These are phyloP conservation scores for Oreamnos americanus DNA, from an alignment of 2,113 vertebrate genomes.

Conservation along the genomic window DNA sequence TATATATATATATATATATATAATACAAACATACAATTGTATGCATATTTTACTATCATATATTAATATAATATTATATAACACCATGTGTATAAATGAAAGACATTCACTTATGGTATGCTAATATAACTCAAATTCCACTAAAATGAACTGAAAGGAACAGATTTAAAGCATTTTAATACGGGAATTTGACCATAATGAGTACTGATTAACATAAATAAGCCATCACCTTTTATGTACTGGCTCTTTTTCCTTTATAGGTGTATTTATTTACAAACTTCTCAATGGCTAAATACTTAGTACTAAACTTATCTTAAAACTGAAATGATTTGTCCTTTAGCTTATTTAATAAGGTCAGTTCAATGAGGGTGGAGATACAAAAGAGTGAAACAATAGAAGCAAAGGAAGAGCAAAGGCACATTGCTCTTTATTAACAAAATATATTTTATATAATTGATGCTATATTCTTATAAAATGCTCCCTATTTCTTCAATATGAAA, in stretches of 20 bases:
- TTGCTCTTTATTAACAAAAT: slow-evolving; percentile 30
- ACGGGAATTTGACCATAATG: not conserved
- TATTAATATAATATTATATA: not conserved
- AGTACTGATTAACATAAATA: not conserved
- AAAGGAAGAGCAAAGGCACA: not conserved
- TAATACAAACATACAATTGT: not conserved
- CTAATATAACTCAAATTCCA: not conserved
- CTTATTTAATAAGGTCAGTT: slow-evolving; percentile 8
- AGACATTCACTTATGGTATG: not conserved
- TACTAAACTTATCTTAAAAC: slow-evolving; percentile 14
- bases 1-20: not conserved
- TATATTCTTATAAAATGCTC: not conserved
- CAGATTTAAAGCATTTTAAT: not conserved
- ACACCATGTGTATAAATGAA: not conserved
- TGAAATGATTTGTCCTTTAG: not conserved
- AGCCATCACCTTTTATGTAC: not conserved
- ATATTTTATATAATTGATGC: not conserved
- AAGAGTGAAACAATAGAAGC: not conserved
- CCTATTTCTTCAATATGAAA: not conserved
- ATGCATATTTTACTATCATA: not conserved
- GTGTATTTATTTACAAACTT: not conserved
- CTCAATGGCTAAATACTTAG: not conserved
- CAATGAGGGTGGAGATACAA: not conserved
- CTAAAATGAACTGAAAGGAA: not conserved
- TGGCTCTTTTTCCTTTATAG: not conserved